phyloP scores from a whole-genome alignment of 1,140 invertebrate genomes.

The Wasmannia auropunctata region DNA sequence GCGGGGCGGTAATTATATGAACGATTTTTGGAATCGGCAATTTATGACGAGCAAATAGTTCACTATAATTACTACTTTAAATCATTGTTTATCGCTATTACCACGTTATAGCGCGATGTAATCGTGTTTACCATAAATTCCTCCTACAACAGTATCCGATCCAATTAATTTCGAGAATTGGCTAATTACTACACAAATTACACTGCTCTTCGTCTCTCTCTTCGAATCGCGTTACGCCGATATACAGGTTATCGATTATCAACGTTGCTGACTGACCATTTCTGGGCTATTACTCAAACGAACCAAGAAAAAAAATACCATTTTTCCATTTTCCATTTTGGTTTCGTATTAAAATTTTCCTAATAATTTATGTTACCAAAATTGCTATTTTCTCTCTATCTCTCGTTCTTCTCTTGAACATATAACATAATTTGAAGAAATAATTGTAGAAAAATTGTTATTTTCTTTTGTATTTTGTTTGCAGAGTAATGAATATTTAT shows the following conservation, averaged over 20 bases:
- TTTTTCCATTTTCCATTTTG: neutral
- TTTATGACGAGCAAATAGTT: conserved; percentile 14
- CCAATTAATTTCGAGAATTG: conserved; percentile 70
- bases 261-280: conserved; percentile 42
- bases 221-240: conserved; percentile 23
- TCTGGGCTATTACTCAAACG: conserved; percentile 21
- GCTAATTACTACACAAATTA: conserved; percentile 70
- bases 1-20: conserved; percentile 45
- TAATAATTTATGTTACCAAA: neutral
- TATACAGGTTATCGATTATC: conserved; percentile 61
- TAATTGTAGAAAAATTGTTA: neutral
- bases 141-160: conserved; percentile 59
- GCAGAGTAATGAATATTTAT: neutral
- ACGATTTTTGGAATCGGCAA: conserved; percentile 42
- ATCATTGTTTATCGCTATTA: conserved; percentile 61
- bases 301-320: conserved; percentile 27
- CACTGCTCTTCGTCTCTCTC: conserved; percentile 45
- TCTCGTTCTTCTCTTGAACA: neutral
- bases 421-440: neutral
- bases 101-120: conserved; percentile 45
- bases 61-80: conserved; percentile 42
- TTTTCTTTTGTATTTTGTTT: neutral
- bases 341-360: neutral
- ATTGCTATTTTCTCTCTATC: neutral
- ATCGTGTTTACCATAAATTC: conserved; percentile 63